Conservation (phyloP, 1,140 invertebrate species). For the Procambarus virginalis region DNA sequence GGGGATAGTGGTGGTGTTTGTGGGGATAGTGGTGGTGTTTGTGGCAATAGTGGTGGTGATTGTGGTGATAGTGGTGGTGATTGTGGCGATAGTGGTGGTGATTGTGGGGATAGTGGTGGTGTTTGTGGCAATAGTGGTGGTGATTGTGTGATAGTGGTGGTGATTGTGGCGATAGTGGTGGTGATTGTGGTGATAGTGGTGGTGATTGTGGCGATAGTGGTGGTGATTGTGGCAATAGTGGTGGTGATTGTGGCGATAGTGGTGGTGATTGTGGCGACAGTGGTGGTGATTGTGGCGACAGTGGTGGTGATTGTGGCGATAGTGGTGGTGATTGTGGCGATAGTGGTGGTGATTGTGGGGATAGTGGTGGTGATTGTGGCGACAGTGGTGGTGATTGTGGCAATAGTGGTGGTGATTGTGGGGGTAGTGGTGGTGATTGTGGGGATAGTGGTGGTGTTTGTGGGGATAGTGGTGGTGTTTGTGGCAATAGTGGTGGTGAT, state of each 20-base stretch:
- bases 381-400: slow-evolving; percentile 12
- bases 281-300: neutral
- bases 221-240: no score
- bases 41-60: neutral
- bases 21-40: neutral
- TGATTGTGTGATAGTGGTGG: slow-evolving; percentile 11
- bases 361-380: neutral
- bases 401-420: neutral
- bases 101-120: neutral
- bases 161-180: slow-evolving; percentile 24
- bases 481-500: neutral
- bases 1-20: neutral
- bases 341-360: no score
- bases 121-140: slow-evolving; percentile 1
- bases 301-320: neutral
- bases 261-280: slow-evolving; percentile 12
- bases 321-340: neutral
- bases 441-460: slow-evolving; percentile 12
- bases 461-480: no score
- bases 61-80: no score
- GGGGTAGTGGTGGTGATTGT: slow-evolving; percentile 29
- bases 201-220: no score
- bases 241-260: neutral
- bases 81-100: no score
- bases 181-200: neutral